Conservation (phyloP, 2,888 invertebrate species). For the Melinopterus prodromus region DNA sequence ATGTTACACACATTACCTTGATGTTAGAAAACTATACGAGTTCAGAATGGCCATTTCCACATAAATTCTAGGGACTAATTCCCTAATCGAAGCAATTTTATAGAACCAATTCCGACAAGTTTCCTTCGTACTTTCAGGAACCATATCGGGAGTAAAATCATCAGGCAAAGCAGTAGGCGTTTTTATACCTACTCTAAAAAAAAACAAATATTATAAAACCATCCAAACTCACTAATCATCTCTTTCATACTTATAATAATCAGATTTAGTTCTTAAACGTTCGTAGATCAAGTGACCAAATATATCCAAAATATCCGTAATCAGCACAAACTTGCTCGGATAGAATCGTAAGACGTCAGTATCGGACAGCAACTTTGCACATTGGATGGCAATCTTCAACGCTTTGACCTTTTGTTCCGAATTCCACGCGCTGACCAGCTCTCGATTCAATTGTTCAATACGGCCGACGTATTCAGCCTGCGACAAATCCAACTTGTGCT, state of each 20-base stretch:
- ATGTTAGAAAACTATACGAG: conserved; percentile 85
- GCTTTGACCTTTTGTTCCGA: conserved; percentile 95
- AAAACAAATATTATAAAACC: conserved; percentile 22
- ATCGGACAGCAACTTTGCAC: conserved; percentile 91
- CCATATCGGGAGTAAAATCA: conserved; percentile 79
- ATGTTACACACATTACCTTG: conserved; percentile 61
- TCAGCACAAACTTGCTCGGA: conserved; percentile 96
- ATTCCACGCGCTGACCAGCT: conserved; percentile 92
- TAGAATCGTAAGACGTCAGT: conserved; percentile 93
- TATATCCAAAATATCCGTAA: conserved; percentile 94
- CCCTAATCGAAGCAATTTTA: conserved; percentile 97
- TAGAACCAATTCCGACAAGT: conserved; percentile 99
- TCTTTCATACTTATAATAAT: conserved; percentile 62
- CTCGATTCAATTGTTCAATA: conserved; percentile 90
- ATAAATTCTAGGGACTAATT: conserved; percentile 91
- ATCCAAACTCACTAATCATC: conserved; percentile 23
- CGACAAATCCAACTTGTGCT: conserved; percentile 86
- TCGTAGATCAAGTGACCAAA: conserved; percentile 92
- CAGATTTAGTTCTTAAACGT: conserved; percentile 79
- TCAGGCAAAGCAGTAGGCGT: conserved; percentile 64
- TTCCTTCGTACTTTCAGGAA: conserved; percentile 89
- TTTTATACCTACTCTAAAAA: conserved; percentile 64
- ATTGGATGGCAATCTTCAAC: conserved; percentile 96
- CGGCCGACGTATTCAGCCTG: conserved; percentile 87
- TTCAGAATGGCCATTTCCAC: conserved; percentile 93